Percentiles rank a stretch among this genome's conserved stretches.
Evolutionary conservation across 2,888 invertebrate genomes (phyloP).

Genomic region (Metopia argyrocephala): DNA sequence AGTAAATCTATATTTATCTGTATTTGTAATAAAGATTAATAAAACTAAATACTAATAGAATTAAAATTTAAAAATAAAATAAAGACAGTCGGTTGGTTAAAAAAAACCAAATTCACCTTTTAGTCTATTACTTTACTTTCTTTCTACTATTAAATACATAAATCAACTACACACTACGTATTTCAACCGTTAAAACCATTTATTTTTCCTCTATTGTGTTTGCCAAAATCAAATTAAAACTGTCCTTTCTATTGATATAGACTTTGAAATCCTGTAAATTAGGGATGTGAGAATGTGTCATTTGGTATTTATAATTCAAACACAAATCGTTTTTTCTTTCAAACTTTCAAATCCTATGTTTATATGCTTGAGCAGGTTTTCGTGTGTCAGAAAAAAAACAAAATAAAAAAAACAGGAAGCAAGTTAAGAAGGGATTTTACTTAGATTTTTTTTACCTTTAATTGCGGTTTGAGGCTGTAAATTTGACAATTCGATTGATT

Average conservation of each 20-base stretch:
- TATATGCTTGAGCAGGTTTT: constrained; percentile 3
- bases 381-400: constrained; percentile 11
- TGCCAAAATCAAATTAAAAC: neutral
- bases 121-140: too few species aligned
- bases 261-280: neutral
- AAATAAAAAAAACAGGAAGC: neutral
- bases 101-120: too few species aligned
- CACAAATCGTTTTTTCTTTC: neutral
- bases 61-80: too few species aligned
- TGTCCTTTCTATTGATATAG: too few species aligned
- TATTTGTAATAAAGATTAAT: too few species aligned
- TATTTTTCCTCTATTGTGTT: neutral
- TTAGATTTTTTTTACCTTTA: neutral
- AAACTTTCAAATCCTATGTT: constrained; percentile 14
- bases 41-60: too few species aligned
- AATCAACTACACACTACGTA: too few species aligned
- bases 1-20: too few species aligned
- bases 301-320: neutral
- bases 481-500: constrained; percentile 48
- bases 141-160: too few species aligned
- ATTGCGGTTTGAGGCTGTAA: neutral
- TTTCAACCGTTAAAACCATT: too few species aligned
- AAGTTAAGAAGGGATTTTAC: too few species aligned
- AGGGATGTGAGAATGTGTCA: constrained; percentile 7
- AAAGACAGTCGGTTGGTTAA: too few species aligned